Conservation (phyloP, 2,888 invertebrate species). For the Embidobia sp. region DNA sequence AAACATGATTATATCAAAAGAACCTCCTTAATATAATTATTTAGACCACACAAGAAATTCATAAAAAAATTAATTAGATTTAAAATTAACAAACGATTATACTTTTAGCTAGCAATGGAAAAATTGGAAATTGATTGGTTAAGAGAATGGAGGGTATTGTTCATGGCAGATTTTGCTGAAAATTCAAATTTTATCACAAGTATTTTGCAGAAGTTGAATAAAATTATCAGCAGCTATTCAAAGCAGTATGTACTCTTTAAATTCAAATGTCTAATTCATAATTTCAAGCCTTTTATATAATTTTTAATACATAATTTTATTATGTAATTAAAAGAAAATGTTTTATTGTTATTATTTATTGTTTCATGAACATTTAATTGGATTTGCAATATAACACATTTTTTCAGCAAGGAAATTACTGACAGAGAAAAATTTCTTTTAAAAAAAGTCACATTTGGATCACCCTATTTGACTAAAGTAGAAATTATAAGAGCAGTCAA, state of each 20-base stretch:
- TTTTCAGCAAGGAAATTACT: constrained; percentile 68
- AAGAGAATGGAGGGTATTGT: constrained; percentile 85
- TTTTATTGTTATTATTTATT: not conserved
- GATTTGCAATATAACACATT: not conserved
- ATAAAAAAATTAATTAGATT: too few species aligned
- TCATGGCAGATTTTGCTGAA: constrained; percentile 84
- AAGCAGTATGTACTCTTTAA: constrained; percentile 55
- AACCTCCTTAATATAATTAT: too few species aligned
- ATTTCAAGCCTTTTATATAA: too few species aligned
- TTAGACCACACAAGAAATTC: too few species aligned
- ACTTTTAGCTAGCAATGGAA: constrained; percentile 83
- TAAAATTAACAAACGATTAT: not conserved
- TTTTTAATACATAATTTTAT: too few species aligned
- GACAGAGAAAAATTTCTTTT: constrained; percentile 79
- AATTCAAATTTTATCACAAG: constrained; percentile 79
- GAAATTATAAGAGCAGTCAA: constrained; percentile 81
- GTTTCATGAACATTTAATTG: not conserved
- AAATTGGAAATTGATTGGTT: constrained; percentile 86
- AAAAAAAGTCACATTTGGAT: constrained; percentile 80
- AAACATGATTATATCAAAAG: too few species aligned
- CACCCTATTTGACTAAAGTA: constrained; percentile 75
- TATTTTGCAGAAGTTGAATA: constrained; percentile 82
- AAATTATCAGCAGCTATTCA: constrained; percentile 80
- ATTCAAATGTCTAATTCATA: too few species aligned
- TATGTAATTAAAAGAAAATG: constrained; percentile 12